Evolutionary conservation across 1,140 invertebrate genomes (phyloP).

Genomic region (Zaprionus kolodkinae): DNA sequence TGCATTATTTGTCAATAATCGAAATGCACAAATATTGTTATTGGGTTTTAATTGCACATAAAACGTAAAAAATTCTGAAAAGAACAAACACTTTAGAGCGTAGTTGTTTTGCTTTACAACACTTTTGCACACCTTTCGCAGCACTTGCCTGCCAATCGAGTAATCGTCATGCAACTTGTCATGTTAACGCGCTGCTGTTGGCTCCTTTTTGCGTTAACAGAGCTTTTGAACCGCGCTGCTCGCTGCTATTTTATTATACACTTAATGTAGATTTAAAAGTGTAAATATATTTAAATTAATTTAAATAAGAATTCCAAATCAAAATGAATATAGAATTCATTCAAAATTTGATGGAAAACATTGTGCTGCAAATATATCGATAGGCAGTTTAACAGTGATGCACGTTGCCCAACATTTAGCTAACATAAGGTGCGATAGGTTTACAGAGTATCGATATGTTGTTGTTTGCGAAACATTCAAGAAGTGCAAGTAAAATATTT

Average conservation of each 20-base stretch:
- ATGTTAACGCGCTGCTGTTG: constrained; percentile 11
- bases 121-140: constrained; percentile 37
- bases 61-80: constrained; percentile 55
- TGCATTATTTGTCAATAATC: constrained; percentile 12
- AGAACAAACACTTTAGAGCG: constrained; percentile 51
- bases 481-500: not conserved
- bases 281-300: not conserved
- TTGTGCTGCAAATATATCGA: not conserved
- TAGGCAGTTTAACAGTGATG: not conserved
- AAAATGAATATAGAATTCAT: not conserved
- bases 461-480: not conserved
- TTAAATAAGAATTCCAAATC: not conserved
- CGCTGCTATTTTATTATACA: not conserved
- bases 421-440: not conserved
- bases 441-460: not conserved
- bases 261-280: not conserved
- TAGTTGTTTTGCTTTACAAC: constrained; percentile 54
- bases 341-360: not conserved
- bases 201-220: constrained; percentile 13
- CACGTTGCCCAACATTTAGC: not conserved
- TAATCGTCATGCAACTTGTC: constrained; percentile 9
- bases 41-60: constrained; percentile 41
- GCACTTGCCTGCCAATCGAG: constrained; percentile 35
- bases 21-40: constrained; percentile 33
- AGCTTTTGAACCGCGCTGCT: not conserved